phyloP scores from a whole-genome alignment of 2,888 invertebrate genomes.

The Hoplodrina blanda region DNA sequence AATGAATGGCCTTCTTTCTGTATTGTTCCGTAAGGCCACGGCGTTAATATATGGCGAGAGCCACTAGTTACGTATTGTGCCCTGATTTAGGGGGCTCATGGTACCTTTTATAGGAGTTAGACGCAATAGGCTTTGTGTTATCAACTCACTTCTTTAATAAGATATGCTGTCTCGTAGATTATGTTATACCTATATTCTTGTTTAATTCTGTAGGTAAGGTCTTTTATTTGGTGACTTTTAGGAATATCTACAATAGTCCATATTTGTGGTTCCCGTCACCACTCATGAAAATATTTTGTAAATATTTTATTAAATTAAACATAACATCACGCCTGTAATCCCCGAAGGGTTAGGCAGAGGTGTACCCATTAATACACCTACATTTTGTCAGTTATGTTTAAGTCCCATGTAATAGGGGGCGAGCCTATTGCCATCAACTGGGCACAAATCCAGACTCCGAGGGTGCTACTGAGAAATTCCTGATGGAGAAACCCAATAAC shows the following conservation, averaged over 20 bases:
- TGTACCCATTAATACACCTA: no score
- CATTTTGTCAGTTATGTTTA: no score
- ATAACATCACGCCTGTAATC: no score
- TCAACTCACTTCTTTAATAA: conserved; percentile 34
- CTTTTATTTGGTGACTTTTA: neutral
- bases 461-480: no score
- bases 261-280: no score
- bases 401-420: no score
- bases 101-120: conserved; percentile 47
- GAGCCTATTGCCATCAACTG: no score
- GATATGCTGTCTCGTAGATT: conserved; percentile 4
- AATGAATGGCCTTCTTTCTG: conserved; percentile 61
- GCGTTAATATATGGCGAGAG: conserved; percentile 56
- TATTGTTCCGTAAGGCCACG: conserved; percentile 56
- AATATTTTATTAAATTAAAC: no score
- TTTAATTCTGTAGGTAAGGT: neutral
- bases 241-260: neutral
- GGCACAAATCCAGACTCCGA: no score
- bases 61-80: conserved; percentile 40
- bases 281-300: no score
- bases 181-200: conserved; percentile 12
- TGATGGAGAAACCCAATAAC: no score
- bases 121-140: conserved; percentile 28
- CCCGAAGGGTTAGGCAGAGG: no score
- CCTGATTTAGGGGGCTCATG: conserved; percentile 47